These are phyloP conservation scores for Drosophila kurseongensis DNA, from an alignment of 1,140 invertebrate species.

Conservation along the genomic window DNA sequence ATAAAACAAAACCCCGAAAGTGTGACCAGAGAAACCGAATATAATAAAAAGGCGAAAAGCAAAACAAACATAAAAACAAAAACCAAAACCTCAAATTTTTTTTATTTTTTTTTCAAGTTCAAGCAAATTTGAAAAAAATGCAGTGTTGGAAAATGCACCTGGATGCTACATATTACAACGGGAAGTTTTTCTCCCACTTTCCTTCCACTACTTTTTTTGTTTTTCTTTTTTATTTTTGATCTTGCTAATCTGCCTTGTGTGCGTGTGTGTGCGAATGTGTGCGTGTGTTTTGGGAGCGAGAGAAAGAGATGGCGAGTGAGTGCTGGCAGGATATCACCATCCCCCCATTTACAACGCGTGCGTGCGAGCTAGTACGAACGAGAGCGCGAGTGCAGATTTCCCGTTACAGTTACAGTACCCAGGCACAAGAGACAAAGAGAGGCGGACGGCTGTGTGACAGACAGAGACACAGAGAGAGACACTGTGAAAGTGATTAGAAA, in stretches of 20 bases:
- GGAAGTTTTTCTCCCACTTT: constrained; percentile 41
- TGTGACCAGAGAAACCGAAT: constrained; percentile 48
- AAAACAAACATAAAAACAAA: constrained; percentile 66
- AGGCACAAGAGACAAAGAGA: constrained; percentile 49
- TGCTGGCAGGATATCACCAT: constrained; percentile 10
- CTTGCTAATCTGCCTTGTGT: constrained; percentile 42
- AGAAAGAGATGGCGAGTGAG: constrained; percentile 5
- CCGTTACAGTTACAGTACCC: constrained; percentile 46
- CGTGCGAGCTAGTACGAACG: constrained; percentile 24
- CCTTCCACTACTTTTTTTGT: constrained; percentile 30
- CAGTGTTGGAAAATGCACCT: constrained; percentile 33
- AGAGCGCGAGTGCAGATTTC: constrained; percentile 54
- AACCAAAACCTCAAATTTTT: constrained; percentile 55
- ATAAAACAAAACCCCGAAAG: constrained; percentile 35
- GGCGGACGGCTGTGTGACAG: constrained; percentile 37
- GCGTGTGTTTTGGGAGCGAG: constrained; percentile 9
- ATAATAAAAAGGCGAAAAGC: constrained; percentile 68
- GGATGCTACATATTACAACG: constrained; percentile 23
- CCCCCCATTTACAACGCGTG: constrained; percentile 18
- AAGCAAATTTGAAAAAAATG: constrained; percentile 41
- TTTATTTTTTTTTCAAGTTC: constrained; percentile 73
- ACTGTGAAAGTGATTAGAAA: constrained; percentile 51
- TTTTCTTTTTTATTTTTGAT: constrained; percentile 42
- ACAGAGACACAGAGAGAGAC: constrained; percentile 61
- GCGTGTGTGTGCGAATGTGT: constrained; percentile 7